Percentiles rank a stretch among this genome's conserved stretches.
phyloP scores from a whole-genome alignment of 1,140 invertebrate species.

The Drosophila pseudoananassae region DNA sequence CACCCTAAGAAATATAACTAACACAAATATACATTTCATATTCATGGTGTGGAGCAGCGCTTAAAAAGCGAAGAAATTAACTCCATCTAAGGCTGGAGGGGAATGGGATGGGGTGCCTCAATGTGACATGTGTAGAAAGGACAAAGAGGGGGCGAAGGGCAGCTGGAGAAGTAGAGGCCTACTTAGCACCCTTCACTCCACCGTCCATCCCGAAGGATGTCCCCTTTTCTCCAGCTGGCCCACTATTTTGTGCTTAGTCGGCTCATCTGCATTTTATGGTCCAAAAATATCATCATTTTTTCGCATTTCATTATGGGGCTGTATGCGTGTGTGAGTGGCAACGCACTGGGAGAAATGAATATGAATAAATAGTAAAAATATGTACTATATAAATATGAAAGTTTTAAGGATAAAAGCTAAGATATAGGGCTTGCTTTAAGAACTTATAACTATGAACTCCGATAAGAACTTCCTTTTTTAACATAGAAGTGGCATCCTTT shows the following conservation, averaged over 20 bases:
- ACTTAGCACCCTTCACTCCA: constrained; percentile 42
- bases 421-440: too few relatives aligned
- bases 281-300: constrained; percentile 80
- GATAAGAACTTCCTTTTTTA: too few relatives aligned
- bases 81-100: constrained; percentile 42
- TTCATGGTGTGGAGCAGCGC: constrained; percentile 69
- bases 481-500: too few relatives aligned
- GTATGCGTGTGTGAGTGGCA: constrained; percentile 46
- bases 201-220: constrained; percentile 1
- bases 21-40: constrained; percentile 79
- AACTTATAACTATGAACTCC: too few relatives aligned
- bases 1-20: constrained; percentile 58
- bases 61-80: constrained; percentile 79
- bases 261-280: constrained; percentile 82
- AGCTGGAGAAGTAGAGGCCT: constrained; percentile 33
- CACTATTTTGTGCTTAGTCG: constrained; percentile 81
- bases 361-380: background rate
- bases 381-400: background rate
- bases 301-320: constrained; percentile 74
- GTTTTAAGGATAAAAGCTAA: too few relatives aligned
- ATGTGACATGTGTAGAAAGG: constrained; percentile 50
- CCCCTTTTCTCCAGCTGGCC: constrained; percentile 39
- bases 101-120: background rate
- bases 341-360: constrained; percentile 9
- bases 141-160: background rate